Evolutionary conservation across 1,140 invertebrate genomes (phyloP).

Genomic region (Dreissena polymorpha): DNA sequence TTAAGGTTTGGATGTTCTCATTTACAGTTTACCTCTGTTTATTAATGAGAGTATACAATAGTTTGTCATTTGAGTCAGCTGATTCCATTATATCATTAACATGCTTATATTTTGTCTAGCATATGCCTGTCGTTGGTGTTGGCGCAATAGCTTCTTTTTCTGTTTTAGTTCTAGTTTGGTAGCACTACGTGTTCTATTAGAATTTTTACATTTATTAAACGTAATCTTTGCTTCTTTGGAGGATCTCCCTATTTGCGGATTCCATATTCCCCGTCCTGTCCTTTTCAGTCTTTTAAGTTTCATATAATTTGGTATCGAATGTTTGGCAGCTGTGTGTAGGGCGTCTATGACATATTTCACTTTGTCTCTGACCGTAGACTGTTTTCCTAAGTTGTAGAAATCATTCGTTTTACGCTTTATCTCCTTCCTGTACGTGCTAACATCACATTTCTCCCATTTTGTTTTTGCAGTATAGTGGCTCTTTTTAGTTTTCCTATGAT

Average conservation of each 20-base stretch:
- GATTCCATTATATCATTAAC: too few species aligned
- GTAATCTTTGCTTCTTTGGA: not conserved
- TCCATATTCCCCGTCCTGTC: not conserved
- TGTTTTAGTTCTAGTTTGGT: constrained; percentile 1
- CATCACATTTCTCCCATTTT: too few species aligned
- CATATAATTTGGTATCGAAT: not conserved
- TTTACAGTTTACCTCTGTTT: not conserved
- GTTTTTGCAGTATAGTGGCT: too few species aligned
- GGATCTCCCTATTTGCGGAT: too few species aligned
- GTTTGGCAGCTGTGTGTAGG: not conserved
- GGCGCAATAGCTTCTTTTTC: not conserved
- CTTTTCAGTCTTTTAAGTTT: constrained; percentile 1
- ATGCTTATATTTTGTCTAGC: not conserved
- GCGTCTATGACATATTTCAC: not conserved
- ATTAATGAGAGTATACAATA: not conserved
- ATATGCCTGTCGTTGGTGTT: not conserved
- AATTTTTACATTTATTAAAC: not conserved
- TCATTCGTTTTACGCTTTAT: too few species aligned
- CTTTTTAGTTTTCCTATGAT: too few species aligned
- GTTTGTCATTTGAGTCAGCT: too few species aligned
- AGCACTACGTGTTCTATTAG: not conserved
- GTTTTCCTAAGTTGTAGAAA: too few species aligned
- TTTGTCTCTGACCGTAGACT: too few species aligned
- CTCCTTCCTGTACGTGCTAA: too few species aligned
- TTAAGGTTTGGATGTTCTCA: not conserved